Base-by-base conservation (phyloP, 2,113 vertebrate genomes). In the Etia nguti region DNA sequence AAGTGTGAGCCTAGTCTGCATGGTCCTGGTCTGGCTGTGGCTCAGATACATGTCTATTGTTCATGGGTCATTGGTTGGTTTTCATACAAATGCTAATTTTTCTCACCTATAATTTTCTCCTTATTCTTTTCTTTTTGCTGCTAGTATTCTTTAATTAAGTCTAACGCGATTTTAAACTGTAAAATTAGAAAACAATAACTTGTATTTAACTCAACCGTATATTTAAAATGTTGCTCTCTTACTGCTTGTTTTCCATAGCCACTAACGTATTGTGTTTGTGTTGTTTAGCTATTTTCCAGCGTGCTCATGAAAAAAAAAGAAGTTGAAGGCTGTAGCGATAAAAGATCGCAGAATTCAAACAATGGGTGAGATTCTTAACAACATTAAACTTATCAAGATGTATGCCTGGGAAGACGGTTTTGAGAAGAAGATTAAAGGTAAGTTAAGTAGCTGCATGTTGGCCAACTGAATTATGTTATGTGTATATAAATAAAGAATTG, bases 351-450 rank as follows among this genome's bases (percentile, higher is more conserved):
- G 96, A 3, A 95, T 97, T 59, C 95, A 96, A 85, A 96, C 95
- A 34, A 97, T 96, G 95, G 97, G 96, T 41, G 96, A 98, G 90
- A 93, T 97, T 90, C 95, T 98, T 85, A 97, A 87, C 73, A 96
- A 95, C 93, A 96, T 97, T 88, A 97, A 97, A 91, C 95, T 97
- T 54, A 97, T 97, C 92, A 97, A 96, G 92, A 97, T 96, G 96
- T 96, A 97, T 1, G 96, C 96, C 52, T 97, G 96, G 96, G 97
- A 98, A 92, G 96, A 92, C 48, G 95, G 95, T 54, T 97, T 97
- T 87, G 96, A 95, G 38, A 93, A 94, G 50, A 93, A 90, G 57
- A 94, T 97, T 55, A 82, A 79, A 93, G 96, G 96, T 97, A 93
- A 16, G 15, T 29, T 2, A 2, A 70, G 4, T 3, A 15, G 62